Evolutionary conservation across 2,797 vertebrate species (phyloP).

Genomic region (Acropternis orthonyx): DNA sequence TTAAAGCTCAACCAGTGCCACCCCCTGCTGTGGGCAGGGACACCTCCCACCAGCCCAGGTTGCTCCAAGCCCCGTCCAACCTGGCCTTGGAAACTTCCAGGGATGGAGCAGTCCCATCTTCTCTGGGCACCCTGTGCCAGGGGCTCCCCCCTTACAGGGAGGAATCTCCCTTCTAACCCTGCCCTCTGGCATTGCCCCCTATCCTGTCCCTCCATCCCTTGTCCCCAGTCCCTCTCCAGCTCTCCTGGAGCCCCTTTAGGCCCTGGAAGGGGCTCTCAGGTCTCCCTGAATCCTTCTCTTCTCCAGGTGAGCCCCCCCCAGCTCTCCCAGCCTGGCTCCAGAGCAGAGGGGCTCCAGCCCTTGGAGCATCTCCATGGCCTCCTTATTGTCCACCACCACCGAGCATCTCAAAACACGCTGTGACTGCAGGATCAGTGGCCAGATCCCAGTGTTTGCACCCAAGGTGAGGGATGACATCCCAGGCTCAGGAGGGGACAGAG

Average conservation of each 20-base stretch:
- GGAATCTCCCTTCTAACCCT: neutral
- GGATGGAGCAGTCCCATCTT: neutral
- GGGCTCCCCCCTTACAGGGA: neutral
- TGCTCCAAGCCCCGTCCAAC: neutral
- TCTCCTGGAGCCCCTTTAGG: neutral
- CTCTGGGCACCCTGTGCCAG: neutral
- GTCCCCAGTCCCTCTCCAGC: neutral
- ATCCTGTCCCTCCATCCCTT: neutral
- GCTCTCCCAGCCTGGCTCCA: neutral
- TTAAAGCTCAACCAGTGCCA: neutral
- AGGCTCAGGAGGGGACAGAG: neutral
- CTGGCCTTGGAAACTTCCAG: neutral
- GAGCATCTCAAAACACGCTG: neutral
- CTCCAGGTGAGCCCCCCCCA: neutral
- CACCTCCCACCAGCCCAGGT: neutral
- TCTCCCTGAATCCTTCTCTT: neutral
- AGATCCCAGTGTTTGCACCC: neutral
- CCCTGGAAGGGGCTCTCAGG: neutral
- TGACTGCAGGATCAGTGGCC: fast-evolving
- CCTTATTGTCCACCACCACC: neutral
- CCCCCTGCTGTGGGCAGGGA: neutral
- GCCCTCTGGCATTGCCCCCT: neutral
- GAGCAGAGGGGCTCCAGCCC: neutral
- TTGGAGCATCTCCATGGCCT: fast-evolving
- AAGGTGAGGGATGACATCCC: fast-evolving